Base-by-base conservation (phyloP, 2,888 invertebrate genomes). In the Pollenia angustigena region DNA sequence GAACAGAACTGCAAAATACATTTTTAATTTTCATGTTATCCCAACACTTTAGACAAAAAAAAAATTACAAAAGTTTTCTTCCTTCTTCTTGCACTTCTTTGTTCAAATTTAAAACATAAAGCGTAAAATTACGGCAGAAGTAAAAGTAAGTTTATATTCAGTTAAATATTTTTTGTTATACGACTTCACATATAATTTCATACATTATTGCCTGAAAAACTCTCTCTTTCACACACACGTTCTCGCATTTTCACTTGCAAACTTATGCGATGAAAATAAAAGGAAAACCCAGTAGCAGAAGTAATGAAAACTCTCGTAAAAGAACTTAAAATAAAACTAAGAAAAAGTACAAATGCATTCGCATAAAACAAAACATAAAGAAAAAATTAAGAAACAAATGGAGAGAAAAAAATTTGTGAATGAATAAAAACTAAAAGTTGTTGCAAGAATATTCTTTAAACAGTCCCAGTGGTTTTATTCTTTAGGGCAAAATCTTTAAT, bases 111-210 rank as follows among this genome's bases (percentile, higher is more conserved):
- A 32, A 46, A 60, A 54, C 18, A 16, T 14, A 56, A 68, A 78
- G 12, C 11, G 18, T 48, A 54, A 75, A 52, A 66, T 64, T 56
- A 42, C 40, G 23, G 3, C 10, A n/a, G n/a, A 2, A 58, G 44
- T 68, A 44, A 52, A 64, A 64, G 12, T 23, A 16, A 66, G 71
- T 76, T 76, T 76, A 66, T 76, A 32, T 68, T 60, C 56, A 66
- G 64, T 76, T 85, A 86, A 89, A 86, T 89, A 84, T 88, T 89
- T 32, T 32, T 85, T 84, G 81, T 82, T 84, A 46, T 56, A 64
- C 54, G 62, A 66, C 62, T 84, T 84, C 16, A 54, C 40, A 75
- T 54, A 62, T 60, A 82, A 54, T 46, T 56, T 81, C 44, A 46
- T 18, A 58, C 52, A 64, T 56, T 81, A 72, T 58, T 74, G 56